phyloP scores from a whole-genome alignment of 2,888 invertebrate species.

The Synanthedon vespiformis region DNA sequence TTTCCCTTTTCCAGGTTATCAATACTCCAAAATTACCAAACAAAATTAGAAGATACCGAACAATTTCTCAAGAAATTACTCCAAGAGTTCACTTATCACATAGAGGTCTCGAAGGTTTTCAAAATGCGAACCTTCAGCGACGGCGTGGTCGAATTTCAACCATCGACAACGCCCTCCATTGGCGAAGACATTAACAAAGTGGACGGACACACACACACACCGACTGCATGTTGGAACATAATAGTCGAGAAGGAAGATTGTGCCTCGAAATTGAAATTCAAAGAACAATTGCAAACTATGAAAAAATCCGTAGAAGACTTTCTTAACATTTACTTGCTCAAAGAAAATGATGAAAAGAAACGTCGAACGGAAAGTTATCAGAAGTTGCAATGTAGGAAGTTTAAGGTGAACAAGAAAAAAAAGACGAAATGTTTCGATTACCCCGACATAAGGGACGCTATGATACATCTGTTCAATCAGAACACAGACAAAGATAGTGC shows the following conservation, averaged over 20 bases:
- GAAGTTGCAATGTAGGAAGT: slow-evolving; percentile 13
- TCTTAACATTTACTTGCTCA: slow-evolving; percentile 25
- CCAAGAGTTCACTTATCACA: slow-evolving; percentile 50
- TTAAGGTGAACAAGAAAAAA: slow-evolving; percentile 36
- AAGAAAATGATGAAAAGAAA: slow-evolving; percentile 13
- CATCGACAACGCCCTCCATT: slow-evolving; percentile 1
- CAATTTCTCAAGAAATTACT: slow-evolving; percentile 38
- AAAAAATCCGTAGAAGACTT: slow-evolving; percentile 41
- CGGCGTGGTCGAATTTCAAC: too few relatives aligned
- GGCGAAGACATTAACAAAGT: slow-evolving; percentile 24
- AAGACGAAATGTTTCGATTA: slow-evolving; percentile 48
- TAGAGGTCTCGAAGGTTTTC: slow-evolving; percentile 55
- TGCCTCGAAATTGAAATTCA: slow-evolving; percentile 34
- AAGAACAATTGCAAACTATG: slow-evolving; percentile 38
- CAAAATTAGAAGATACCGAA: slow-evolving; percentile 45
- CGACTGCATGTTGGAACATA: slow-evolving; percentile 44
- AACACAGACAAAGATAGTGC: slow-evolving; percentile 3
- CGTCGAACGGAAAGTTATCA: background rate
- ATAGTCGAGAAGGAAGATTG: slow-evolving; percentile 44
- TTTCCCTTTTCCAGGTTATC: slow-evolving; percentile 8
- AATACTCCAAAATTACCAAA: slow-evolving; percentile 40
- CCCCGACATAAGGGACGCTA: slow-evolving; percentile 48
- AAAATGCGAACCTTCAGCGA: slow-evolving; percentile 5
- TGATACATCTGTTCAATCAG: slow-evolving; percentile 36
- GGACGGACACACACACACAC: slow-evolving; percentile 21